phyloP scores from a whole-genome alignment of 1,140 invertebrate genomes.

The Drosophila hydei region DNA sequence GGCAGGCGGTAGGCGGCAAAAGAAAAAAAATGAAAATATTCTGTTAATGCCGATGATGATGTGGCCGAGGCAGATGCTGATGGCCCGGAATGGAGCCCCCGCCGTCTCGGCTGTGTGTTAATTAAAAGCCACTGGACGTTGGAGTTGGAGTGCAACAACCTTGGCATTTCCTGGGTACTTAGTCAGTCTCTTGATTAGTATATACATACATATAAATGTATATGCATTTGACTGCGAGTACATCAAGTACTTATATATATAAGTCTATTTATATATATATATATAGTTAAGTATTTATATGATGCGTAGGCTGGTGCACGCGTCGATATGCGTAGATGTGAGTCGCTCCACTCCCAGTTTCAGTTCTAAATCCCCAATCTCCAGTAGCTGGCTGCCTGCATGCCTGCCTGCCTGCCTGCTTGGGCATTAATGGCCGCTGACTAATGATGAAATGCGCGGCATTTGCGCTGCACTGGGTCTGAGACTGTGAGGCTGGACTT shows the following conservation, averaged over 20 bases:
- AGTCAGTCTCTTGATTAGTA: conserved; percentile 71
- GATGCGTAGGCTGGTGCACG: conserved; percentile 68
- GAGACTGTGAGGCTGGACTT: conserved; percentile 12
- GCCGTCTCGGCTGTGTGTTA: conserved; percentile 68
- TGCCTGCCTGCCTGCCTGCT: conserved; percentile 50
- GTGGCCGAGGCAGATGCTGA: neutral
- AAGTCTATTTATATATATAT: conserved; percentile 16
- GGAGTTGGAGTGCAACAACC: conserved; percentile 77
- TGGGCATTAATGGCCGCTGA: conserved; percentile 77
- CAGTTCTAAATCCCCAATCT: conserved; percentile 43
- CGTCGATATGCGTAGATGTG: conserved; percentile 47
- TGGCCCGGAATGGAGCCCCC: conserved; percentile 37
- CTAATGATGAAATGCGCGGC: conserved; percentile 81
- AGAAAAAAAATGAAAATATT: conserved; percentile 46
- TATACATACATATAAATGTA: conserved; percentile 8
- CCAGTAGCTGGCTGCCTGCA: conserved; percentile 32
- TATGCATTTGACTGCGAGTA: conserved; percentile 38
- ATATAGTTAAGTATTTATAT: conserved; percentile 23
- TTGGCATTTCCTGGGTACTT: conserved; percentile 81
- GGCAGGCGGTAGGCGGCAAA: conserved; percentile 24
- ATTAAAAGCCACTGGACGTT: conserved; percentile 80
- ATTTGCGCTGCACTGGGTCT: conserved; percentile 50
- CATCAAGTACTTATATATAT: conserved; percentile 19
- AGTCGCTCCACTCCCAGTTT: conserved; percentile 37
- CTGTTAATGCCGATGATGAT: conserved; percentile 42